Evolutionary conservation across 2,113 vertebrate species (phyloP).

Genomic region (Rostratula benghalensis): DNA sequence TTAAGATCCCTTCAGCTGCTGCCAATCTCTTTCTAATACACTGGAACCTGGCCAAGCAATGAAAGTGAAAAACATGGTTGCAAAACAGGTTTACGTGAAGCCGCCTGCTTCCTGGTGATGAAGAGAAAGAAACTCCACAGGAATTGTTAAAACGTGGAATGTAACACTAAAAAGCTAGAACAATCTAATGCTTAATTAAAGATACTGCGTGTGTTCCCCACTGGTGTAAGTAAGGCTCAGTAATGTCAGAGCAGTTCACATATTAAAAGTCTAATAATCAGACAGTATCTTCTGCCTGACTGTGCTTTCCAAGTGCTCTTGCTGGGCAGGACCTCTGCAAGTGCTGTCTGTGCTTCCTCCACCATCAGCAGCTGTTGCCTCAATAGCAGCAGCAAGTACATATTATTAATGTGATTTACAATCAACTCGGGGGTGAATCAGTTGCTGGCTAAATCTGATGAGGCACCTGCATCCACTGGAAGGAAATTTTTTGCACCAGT

Average conservation of each 20-base stretch:
- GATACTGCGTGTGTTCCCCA: neutral
- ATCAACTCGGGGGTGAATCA: neutral
- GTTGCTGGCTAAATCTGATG: neutral
- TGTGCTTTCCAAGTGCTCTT: neutral
- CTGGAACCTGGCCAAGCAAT: neutral
- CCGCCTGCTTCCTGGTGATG: neutral
- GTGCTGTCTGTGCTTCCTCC: neutral
- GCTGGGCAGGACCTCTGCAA: neutral
- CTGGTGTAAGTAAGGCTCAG: neutral
- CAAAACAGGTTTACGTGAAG: neutral
- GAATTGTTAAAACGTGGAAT: neutral
- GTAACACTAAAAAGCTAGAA: neutral
- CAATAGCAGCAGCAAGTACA: constrained; percentile 8
- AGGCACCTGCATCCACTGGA: neutral
- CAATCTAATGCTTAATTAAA: neutral
- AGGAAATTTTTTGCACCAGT: neutral
- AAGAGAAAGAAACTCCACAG: neutral
- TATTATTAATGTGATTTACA: neutral
- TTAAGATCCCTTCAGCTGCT: neutral
- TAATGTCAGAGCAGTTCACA: neutral
- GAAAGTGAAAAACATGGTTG: neutral
- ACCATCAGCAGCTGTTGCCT: neutral
- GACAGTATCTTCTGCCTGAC: neutral
- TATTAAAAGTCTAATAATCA: neutral
- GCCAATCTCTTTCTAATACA: neutral